Evolutionary conservation across 1,140 invertebrate genomes (phyloP).

Genomic region (Microplitis demolitor): DNA sequence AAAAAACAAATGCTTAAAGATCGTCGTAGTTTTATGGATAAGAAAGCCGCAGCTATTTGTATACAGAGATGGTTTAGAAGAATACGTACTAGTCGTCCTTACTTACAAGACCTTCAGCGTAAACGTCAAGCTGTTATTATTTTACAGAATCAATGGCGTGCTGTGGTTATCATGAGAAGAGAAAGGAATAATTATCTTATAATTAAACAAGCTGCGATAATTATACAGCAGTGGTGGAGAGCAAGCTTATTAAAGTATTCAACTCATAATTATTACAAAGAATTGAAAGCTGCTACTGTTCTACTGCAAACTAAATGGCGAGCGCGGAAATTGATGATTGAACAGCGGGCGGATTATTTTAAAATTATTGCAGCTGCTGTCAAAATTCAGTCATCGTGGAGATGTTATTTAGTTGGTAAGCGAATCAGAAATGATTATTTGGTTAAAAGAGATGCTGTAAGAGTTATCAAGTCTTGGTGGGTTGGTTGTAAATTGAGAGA

Average conservation of each 20-base stretch:
- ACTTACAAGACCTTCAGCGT: conserved; percentile 27
- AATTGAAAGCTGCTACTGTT: conserved; percentile 43
- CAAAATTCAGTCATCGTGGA: conserved; percentile 59
- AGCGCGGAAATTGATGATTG: conserved; percentile 51
- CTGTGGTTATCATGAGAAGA: conserved; percentile 56
- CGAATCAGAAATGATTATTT: conserved; percentile 53
- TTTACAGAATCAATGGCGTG: conserved; percentile 65
- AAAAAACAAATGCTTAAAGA: conserved; percentile 36
- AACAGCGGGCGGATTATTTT: conserved; percentile 49
- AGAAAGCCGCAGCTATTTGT: conserved; percentile 35
- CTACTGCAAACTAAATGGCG: conserved; percentile 57
- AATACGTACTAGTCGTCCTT: conserved; percentile 28
- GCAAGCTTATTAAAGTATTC: conserved; percentile 49
- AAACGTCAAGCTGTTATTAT: conserved; percentile 52
- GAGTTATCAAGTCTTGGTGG: conserved; percentile 41
- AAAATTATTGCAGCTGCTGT: conserved; percentile 47
- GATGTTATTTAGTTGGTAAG: conserved; percentile 49
- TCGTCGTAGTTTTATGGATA: conserved; percentile 34
- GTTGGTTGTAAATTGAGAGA: conserved; percentile 23
- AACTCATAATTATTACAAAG: conserved; percentile 45
- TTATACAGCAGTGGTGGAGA: conserved; percentile 59
- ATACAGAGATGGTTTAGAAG: conserved; percentile 61
- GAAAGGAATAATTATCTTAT: conserved; percentile 37
- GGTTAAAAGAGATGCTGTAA: conserved; percentile 40
- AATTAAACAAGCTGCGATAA: conserved; percentile 46